Percentiles rank a stretch among this genome's conserved stretches.
These are phyloP conservation scores for Sphenopsis melanotis DNA, from an alignment of 2,797 vertebrate species.

Conservation along the genomic window DNA sequence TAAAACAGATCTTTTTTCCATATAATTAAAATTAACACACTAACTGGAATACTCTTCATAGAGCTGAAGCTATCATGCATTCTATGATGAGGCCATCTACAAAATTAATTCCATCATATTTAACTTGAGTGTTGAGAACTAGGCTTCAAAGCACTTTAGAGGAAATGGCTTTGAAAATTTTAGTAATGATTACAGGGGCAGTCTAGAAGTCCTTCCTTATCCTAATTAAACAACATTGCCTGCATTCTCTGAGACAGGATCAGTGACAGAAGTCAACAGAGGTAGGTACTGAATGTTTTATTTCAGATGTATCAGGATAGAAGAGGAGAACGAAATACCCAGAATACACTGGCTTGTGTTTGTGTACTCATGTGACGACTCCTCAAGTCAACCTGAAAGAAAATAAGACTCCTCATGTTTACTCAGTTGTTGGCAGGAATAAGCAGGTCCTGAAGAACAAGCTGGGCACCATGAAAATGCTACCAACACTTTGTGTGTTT, in stretches of 20 bases:
- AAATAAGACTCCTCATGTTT: neutral
- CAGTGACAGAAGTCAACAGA: neutral
- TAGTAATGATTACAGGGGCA: neutral
- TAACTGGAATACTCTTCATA: constrained; percentile 16
- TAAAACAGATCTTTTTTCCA: constrained; percentile 33
- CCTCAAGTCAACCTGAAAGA: neutral
- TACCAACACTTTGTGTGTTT: neutral
- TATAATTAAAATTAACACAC: constrained; percentile 40
- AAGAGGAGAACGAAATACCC: neutral
- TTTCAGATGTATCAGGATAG: neutral
- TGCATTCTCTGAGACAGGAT: neutral
- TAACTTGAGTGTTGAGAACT: constrained; percentile 6
- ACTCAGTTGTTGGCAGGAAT: neutral
- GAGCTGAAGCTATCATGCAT: constrained; percentile 22
- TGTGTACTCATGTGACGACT: neutral
- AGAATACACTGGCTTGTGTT: neutral
- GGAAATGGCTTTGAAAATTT: constrained; percentile 6
- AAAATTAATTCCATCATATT: constrained; percentile 36
- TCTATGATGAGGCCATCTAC: neutral
- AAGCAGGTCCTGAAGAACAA: neutral
- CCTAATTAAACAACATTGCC: neutral
- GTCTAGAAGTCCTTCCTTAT: neutral
- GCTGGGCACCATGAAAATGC: neutral
- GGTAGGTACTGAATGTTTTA: neutral
- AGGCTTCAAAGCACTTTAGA: neutral